Percentiles rank a stretch among this genome's conserved stretches.
These are phyloP conservation scores for Cantharis flavilabris DNA, from an alignment of 2,888 invertebrate species.

Conservation along the genomic window DNA sequence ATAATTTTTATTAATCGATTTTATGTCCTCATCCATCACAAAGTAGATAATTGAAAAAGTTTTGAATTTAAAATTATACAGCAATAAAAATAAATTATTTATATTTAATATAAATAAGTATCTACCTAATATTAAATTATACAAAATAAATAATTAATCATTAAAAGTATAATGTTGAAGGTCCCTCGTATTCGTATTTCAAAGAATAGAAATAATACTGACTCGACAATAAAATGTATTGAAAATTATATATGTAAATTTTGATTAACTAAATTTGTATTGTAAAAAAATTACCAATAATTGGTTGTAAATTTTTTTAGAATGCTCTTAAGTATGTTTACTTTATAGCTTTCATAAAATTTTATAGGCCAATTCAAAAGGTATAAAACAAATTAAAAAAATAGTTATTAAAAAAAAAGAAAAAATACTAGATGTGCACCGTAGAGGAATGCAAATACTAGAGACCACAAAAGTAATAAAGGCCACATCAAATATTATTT, in stretches of 20 bases:
- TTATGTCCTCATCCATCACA: neutral
- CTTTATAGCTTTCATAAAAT: neutral
- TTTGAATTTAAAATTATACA: neutral
- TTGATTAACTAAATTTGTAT: neutral
- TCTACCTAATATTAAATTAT: neutral
- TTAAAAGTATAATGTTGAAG: neutral
- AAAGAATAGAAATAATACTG: neutral
- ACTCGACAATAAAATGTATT: neutral
- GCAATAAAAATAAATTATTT: neutral
- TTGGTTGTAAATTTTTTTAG: neutral
- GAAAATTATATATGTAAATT: neutral
- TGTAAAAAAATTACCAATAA: neutral
- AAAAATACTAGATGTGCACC: no score
- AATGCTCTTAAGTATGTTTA: neutral
- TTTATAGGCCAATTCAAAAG: neutral
- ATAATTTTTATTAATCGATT: neutral
- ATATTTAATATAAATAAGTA: neutral
- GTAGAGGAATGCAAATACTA: no score
- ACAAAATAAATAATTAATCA: neutral
- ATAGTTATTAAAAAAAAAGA: no score
- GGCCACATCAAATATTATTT: no score
- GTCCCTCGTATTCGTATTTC: neutral
- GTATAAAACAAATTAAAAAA: neutral
- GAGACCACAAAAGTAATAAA: no score
- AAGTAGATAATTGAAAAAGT: neutral